phyloP scores from a whole-genome alignment of 2,113 vertebrate species.

The Thymallus thymallus region DNA sequence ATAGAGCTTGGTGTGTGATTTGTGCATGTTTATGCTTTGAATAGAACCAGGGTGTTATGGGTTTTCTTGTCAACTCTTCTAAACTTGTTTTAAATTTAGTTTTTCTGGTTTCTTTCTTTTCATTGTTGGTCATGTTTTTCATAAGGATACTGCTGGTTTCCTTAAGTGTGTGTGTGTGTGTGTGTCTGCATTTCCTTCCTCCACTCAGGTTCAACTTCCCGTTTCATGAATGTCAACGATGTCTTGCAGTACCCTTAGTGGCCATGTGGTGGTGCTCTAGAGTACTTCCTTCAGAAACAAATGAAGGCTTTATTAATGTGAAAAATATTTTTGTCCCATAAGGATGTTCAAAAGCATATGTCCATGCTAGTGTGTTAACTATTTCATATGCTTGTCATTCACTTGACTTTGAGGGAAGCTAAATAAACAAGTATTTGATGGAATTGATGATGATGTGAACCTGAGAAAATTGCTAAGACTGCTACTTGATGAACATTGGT shows the following conservation, averaged over 20 bases:
- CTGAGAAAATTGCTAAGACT: not conserved
- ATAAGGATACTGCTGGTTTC: not conserved
- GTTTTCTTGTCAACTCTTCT: constrained; percentile 1
- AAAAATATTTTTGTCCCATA: constrained; percentile 12
- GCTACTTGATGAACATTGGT: constrained; percentile 8
- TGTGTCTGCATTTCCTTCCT: not conserved
- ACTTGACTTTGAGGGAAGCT: constrained; percentile 1
- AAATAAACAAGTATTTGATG: constrained; percentile 1
- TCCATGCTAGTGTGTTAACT: constrained; percentile 16
- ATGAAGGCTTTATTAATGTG: constrained; percentile 13
- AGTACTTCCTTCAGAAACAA: constrained; percentile 6
- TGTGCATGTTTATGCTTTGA: constrained; percentile 51
- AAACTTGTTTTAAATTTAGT: not conserved
- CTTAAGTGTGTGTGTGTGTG: not conserved
- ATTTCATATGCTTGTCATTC: constrained; percentile 14
- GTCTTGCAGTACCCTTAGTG: constrained; percentile 20
- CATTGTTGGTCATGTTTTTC: not conserved
- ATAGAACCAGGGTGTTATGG: constrained; percentile 29
- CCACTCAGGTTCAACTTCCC: not conserved
- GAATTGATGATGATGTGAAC: not conserved
- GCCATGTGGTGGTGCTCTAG: constrained; percentile 54
- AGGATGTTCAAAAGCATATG: constrained; percentile 22
- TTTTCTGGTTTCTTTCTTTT: constrained; percentile 24
- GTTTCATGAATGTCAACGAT: not conserved
- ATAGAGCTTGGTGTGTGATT: constrained; percentile 30